Conservation (phyloP, 92 coral and sea anemone genomes). For the Plumapathes pennacea region DNA sequence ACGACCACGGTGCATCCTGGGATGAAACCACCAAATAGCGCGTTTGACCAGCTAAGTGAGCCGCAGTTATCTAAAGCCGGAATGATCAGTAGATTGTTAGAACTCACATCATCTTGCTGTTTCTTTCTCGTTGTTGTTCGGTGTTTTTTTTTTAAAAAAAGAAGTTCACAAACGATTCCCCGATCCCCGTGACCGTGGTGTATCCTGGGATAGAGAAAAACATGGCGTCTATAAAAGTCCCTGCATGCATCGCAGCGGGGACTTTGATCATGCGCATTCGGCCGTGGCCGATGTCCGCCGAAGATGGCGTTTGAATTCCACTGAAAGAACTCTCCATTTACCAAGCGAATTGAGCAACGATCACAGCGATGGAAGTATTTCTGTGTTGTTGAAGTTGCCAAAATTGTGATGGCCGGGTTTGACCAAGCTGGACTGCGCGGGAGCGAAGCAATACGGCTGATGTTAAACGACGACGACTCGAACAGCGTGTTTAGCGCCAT, state of each 20-base stretch:
- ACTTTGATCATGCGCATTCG: constrained; percentile 98
- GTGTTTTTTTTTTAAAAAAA: too few species aligned
- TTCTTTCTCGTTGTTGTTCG: too few species aligned
- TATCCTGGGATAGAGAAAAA: constrained; percentile 30
- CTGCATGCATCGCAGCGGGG: constrained; percentile 71
- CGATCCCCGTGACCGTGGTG: too few species aligned
- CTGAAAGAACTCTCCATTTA: constrained; percentile 27
- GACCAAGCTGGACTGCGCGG: constrained; percentile 99
- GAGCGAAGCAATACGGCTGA: constrained; percentile 73
- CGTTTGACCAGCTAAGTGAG: too few species aligned
- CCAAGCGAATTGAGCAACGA: background rate
- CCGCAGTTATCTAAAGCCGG: too few species aligned
- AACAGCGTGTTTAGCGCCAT: constrained; percentile 67
- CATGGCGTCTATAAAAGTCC: constrained; percentile 91
- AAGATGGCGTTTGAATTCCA: constrained; percentile 73
- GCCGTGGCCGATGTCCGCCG: constrained; percentile 99
- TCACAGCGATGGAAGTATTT: too few species aligned
- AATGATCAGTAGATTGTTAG: too few species aligned
- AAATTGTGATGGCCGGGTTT: constrained; percentile 88
- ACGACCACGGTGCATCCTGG: too few species aligned
- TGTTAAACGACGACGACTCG: constrained; percentile 60
- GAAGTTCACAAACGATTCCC: too few species aligned
- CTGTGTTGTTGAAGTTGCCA: constrained; percentile 21
- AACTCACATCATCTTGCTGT: too few species aligned
- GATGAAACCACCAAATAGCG: too few species aligned